phyloP scores from a whole-genome alignment of 2,797 vertebrate genomes.

The Gymnocypris eckloni region DNA sequence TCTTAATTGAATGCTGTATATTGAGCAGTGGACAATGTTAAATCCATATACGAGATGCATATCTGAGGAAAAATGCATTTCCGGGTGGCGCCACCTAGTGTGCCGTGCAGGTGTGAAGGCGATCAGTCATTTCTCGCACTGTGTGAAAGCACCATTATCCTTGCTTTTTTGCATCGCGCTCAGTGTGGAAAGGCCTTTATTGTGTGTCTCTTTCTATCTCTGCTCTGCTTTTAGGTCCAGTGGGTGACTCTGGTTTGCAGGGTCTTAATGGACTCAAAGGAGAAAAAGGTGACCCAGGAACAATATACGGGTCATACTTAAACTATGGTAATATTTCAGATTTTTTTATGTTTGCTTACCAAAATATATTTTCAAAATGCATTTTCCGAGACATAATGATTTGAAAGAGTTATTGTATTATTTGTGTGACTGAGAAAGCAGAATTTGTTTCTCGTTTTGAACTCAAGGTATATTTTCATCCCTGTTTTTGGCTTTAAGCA shows the following conservation, averaged over 20 bases:
- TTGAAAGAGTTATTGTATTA: not conserved
- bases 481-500: not conserved
- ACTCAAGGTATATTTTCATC: not conserved
- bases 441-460: not conserved
- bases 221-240: constrained; percentile 23
- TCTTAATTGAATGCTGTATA: too few relatives aligned
- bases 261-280: constrained; percentile 67
- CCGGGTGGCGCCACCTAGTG: too few relatives aligned
- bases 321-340: not conserved
- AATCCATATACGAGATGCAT: too few relatives aligned
- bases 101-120: too few relatives aligned
- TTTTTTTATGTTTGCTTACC: not conserved
- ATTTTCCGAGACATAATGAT: not conserved
- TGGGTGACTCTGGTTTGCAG: constrained; percentile 66
- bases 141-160: too few relatives aligned
- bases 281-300: constrained; percentile 69
- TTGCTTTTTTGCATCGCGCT: too few relatives aligned
- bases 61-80: too few relatives aligned
- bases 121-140: too few relatives aligned
- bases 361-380: not conserved
- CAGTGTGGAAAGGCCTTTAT: too few relatives aligned
- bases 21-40: too few relatives aligned
- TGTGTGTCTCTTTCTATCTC: constrained; percentile 1
- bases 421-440: not conserved
- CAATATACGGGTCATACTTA: fast-evolving